Evolutionary conservation across 2,888 invertebrate genomes (phyloP).

Genomic region (Eupithecia dodoneata): DNA sequence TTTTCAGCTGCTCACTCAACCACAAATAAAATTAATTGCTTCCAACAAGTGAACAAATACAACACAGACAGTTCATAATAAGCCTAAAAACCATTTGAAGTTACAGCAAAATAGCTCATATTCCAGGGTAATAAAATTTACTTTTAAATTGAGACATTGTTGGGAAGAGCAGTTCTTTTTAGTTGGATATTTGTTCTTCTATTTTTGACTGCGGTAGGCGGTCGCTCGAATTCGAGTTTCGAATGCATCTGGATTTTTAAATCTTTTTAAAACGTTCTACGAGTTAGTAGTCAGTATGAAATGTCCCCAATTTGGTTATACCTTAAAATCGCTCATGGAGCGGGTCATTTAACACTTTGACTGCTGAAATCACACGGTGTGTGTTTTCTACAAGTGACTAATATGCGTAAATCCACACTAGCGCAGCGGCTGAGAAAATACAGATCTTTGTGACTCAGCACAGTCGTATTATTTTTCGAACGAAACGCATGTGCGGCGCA

Average conservation of each 20-base stretch:
- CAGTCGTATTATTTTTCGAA: too few relatives aligned
- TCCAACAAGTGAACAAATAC: constrained; percentile 75
- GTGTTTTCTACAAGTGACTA: too few relatives aligned
- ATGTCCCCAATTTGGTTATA: background rate
- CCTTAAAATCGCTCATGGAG: too few relatives aligned
- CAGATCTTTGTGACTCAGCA: too few relatives aligned
- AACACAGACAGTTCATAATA: constrained; percentile 36
- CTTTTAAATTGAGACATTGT: constrained; percentile 21
- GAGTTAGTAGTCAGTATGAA: background rate
- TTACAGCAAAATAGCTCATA: constrained; percentile 36
- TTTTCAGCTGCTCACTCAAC: constrained; percentile 44
- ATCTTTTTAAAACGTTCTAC: background rate
- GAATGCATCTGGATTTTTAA: constrained; percentile 73
- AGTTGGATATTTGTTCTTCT: constrained; percentile 49
- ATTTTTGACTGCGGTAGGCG: constrained; percentile 84
- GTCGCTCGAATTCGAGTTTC: constrained; percentile 58
- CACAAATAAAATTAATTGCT: constrained; percentile 70
- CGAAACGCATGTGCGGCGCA: too few relatives aligned
- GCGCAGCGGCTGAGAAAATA: too few relatives aligned
- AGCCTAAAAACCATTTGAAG: constrained; percentile 25
- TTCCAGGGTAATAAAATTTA: background rate
- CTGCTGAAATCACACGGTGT: too few relatives aligned
- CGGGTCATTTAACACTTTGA: too few relatives aligned
- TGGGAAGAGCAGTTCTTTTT: constrained; percentile 1
- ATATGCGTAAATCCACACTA: too few relatives aligned